Percentiles rank a stretch among this genome's conserved stretches.
These are phyloP conservation scores for Phalacrocorax pelagicus DNA, from an alignment of 2,113 vertebrate genomes.

Conservation along the genomic window DNA sequence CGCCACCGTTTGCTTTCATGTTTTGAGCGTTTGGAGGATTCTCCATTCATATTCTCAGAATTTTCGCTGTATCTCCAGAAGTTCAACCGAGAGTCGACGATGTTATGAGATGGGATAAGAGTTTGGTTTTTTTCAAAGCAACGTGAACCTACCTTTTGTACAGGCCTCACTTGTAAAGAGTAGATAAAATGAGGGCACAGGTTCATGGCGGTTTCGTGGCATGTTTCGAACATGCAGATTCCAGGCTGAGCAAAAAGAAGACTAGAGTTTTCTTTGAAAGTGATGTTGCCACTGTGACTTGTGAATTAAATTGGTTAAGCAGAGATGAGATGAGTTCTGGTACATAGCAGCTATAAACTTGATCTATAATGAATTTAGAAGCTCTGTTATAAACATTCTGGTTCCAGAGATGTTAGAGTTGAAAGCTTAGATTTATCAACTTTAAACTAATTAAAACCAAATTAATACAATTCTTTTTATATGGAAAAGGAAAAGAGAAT, in stretches of 20 bases:
- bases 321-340: background rate
- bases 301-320: background rate
- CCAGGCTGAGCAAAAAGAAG: background rate
- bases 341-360: background rate
- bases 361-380: constrained; percentile 10
- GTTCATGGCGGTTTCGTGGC: background rate
- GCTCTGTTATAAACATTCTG: background rate
- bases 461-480: background rate
- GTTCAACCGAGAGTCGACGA: background rate
- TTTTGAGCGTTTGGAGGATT: background rate
- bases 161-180: background rate
- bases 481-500: background rate
- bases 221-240: background rate
- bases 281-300: background rate
- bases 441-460: background rate
- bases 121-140: background rate
- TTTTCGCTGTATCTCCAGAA: background rate
- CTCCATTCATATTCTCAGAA: background rate
- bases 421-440: background rate
- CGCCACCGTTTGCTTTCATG: rapidly evolving
- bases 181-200: background rate
- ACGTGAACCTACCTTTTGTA: background rate
- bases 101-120: background rate
- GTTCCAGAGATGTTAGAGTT: background rate
- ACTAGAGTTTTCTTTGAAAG: background rate